Percentiles rank a stretch among this genome's conserved stretches.
Evolutionary conservation across 2,113 vertebrate species (phyloP).

Genomic region (Melanerpes formicivorus): DNA sequence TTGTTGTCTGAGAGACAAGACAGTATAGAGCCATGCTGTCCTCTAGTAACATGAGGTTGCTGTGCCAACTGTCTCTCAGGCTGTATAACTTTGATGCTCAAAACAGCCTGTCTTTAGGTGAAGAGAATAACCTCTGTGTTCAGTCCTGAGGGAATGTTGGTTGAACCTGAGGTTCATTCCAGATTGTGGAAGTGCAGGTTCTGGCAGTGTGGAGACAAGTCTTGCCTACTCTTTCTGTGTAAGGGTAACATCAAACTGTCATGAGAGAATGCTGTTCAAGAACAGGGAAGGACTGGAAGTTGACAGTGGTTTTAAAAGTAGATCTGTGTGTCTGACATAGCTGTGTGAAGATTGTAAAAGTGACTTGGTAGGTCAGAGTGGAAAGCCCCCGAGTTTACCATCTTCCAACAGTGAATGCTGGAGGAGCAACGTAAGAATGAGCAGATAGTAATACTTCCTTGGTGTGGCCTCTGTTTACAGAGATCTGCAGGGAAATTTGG

Average conservation of each 20-base stretch:
- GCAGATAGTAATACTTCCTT: background rate
- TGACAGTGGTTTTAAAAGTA: background rate
- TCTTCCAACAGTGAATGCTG: fast-evolving
- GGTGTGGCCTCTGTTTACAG: background rate
- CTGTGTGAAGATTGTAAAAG: background rate
- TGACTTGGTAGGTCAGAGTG: background rate
- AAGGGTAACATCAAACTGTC: background rate
- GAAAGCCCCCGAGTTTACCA: background rate
- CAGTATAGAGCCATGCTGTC: background rate
- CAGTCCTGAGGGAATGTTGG: background rate
- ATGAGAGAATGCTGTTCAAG: background rate
- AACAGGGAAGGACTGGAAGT: background rate
- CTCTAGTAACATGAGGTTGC: background rate
- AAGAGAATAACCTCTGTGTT: background rate
- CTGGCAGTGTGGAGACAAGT: background rate
- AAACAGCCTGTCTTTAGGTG: background rate
- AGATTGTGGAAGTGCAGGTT: background rate
- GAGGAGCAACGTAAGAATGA: background rate
- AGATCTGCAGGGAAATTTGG: background rate
- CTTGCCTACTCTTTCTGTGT: background rate
- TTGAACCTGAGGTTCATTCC: background rate
- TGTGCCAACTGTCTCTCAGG: background rate
- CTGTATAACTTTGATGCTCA: background rate
- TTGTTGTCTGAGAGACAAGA: background rate
- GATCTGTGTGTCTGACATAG: background rate